A percentile compares a stretch with the other conserved stretches of the same genome.
Conservation (phyloP, 2,888 invertebrate species). For the Chrysina gloriosa region DNA sequence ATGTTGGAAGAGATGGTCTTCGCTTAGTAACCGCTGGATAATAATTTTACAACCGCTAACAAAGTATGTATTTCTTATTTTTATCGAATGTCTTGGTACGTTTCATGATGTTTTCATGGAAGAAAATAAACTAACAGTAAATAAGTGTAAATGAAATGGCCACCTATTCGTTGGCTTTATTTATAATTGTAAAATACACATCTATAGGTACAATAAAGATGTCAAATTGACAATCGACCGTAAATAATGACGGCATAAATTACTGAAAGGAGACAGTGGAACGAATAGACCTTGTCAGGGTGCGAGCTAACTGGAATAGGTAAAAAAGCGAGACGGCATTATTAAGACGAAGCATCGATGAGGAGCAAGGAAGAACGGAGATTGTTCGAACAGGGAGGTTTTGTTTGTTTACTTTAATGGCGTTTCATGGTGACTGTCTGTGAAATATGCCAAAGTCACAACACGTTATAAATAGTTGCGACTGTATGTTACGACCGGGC, state of each 20-base stretch:
- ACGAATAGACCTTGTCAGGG: constrained; percentile 29
- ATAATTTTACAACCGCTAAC: no score
- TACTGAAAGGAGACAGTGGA: constrained; percentile 27
- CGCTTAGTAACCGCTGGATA: no score
- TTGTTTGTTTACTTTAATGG: constrained; percentile 41
- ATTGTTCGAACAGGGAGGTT: constrained; percentile 34
- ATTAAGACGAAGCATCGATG: not conserved
- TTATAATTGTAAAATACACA: constrained; percentile 34
- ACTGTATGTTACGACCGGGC: constrained; percentile 9
- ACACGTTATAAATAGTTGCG: constrained; percentile 35
- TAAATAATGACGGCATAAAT: constrained; percentile 32
- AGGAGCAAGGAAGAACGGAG: not conserved
- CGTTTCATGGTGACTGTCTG: constrained; percentile 43
- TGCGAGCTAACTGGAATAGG: constrained; percentile 19
- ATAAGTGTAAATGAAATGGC: no score
- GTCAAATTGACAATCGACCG: constrained; percentile 30
- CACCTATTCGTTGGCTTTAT: no score
- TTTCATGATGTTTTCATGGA: no score
- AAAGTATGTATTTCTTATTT: no score
- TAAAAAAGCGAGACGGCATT: constrained; percentile 23
- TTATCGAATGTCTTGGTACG: no score
- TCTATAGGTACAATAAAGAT: constrained; percentile 26
- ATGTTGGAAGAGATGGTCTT: no score
- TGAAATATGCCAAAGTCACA: constrained; percentile 46
- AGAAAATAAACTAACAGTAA: no score